Percentiles rank a stretch among this genome's conserved stretches.
These are phyloP conservation scores for Venusia cambrica DNA, from an alignment of 2,888 invertebrate genomes.

Conservation along the genomic window DNA sequence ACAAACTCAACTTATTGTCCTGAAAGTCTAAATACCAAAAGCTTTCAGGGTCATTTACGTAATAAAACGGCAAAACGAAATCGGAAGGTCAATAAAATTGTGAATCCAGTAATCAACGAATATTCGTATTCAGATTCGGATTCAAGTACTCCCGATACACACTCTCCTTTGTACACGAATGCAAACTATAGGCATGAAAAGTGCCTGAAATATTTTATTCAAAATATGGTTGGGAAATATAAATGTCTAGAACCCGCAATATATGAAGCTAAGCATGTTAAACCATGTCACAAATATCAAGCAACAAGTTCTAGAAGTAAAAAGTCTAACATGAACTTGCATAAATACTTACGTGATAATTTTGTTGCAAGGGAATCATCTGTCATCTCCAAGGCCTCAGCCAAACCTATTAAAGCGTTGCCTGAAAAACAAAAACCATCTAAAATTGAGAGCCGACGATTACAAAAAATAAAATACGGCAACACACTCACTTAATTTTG, in stretches of 20 bases:
- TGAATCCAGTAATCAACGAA: constrained; percentile 1
- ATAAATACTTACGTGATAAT: constrained; percentile 7
- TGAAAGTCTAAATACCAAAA: not conserved
- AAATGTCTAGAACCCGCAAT: constrained; percentile 1
- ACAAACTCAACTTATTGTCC: not conserved
- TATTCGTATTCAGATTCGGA: constrained; percentile 6
- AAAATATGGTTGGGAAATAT: constrained; percentile 3
- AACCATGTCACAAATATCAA: constrained; percentile 2
- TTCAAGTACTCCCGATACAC: constrained; percentile 7
- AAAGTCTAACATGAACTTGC: constrained; percentile 3
- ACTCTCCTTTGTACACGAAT: no score
- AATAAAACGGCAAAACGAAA: constrained; percentile 7
- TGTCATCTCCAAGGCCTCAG: not conserved
- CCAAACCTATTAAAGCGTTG: constrained; percentile 2
- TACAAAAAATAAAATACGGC: constrained; percentile 1
- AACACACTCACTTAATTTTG: no score
- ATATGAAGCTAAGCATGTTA: not conserved
- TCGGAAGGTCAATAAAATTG: constrained; percentile 8
- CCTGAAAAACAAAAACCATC: not conserved
- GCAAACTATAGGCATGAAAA: constrained; percentile 1
- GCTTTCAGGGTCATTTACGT: not conserved
- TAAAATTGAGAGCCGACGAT: not conserved
- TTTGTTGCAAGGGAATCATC: not conserved
- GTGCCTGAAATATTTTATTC: constrained; percentile 10
- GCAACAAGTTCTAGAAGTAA: not conserved